Evolutionary conservation across 2,113 vertebrate genomes (phyloP).

Genomic region (Seriola aureovittata): DNA sequence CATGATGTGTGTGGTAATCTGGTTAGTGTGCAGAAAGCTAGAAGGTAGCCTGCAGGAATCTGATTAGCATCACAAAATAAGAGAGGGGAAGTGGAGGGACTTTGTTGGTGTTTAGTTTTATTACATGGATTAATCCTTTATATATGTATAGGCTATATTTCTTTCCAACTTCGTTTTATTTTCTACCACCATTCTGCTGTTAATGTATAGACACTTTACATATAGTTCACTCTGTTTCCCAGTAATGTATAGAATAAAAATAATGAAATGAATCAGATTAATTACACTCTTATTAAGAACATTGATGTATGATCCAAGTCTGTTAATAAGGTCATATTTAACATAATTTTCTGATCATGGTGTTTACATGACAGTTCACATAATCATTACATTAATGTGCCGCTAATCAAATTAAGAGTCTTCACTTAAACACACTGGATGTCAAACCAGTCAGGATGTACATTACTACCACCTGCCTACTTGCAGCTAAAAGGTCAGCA

Average conservation of each 20-base stretch:
- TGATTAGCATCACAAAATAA: conserved; percentile 52
- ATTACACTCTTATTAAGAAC: neutral
- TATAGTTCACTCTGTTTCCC: neutral
- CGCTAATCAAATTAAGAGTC: conserved; percentile 10
- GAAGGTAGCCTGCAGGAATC: conserved; percentile 39
- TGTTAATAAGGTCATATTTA: conserved; percentile 9
- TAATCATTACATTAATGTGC: neutral
- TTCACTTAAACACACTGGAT: neutral
- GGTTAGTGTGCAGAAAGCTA: conserved; percentile 47
- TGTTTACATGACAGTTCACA: neutral
- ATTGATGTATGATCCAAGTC: neutral
- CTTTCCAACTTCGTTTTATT: neutral
- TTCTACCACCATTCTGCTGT: neutral
- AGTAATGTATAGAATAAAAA: neutral
- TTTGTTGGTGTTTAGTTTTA: neutral
- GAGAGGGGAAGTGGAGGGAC: neutral
- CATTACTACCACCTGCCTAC: conserved; percentile 1
- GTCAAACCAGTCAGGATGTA: neutral
- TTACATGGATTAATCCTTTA: neutral
- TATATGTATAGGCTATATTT: neutral
- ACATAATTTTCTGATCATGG: neutral
- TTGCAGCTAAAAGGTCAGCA: conserved; percentile 2
- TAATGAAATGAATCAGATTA: neutral
- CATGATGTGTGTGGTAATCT: conserved; percentile 61
- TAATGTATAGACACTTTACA: neutral